Evolutionary conservation across 2,113 vertebrate genomes (phyloP).

Genomic region (Bettongia penicillata): DNA sequence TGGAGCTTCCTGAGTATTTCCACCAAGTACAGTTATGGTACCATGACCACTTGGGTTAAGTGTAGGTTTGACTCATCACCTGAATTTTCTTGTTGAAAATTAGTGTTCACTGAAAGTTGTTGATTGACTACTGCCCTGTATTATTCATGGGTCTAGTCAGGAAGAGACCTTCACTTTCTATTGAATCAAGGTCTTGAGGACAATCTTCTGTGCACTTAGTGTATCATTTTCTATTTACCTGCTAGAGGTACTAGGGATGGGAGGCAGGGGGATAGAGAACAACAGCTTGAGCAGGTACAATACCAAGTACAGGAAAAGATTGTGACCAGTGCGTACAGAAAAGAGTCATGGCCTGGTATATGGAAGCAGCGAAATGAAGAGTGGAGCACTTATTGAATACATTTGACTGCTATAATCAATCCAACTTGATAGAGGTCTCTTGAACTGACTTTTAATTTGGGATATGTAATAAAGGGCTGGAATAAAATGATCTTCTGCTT

Average conservation of each 20-base stretch:
- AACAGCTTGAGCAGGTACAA: neutral
- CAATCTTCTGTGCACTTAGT: neutral
- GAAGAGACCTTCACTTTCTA: neutral
- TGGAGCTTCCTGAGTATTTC: neutral
- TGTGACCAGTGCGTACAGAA: neutral
- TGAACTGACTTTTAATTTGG: neutral
- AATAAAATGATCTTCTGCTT: neutral
- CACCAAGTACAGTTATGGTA: neutral
- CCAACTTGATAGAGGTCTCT: neutral
- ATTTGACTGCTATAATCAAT: neutral
- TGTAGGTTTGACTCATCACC: neutral
- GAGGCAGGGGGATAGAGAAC: neutral
- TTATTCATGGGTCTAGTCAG: neutral
- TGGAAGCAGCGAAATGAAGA: neutral
- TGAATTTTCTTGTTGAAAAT: neutral
- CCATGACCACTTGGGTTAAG: neutral
- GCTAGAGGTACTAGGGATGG: neutral
- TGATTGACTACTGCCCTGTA: neutral
- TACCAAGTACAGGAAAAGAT: neutral
- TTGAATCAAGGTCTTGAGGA: neutral
- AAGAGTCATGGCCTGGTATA: neutral
- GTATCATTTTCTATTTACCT: neutral
- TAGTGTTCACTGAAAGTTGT: neutral
- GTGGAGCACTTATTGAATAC: neutral
- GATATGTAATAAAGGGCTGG: conserved; percentile 1